These are phyloP conservation scores for Galerucella calmariensis DNA, from an alignment of 2,888 invertebrate species.

Conservation along the genomic window DNA sequence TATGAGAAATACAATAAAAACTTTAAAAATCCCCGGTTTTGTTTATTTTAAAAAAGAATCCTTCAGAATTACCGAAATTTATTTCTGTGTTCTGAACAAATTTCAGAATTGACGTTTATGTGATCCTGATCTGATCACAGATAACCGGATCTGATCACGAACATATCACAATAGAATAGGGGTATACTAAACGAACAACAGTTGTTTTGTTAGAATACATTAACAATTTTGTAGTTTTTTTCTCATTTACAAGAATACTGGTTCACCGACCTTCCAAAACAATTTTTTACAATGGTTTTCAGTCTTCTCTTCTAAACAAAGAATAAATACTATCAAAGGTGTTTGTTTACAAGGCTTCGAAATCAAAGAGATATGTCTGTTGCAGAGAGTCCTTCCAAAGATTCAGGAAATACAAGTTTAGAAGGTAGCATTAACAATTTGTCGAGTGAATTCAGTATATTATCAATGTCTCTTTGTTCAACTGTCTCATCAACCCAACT, in stretches of 20 bases:
- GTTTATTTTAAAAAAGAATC: too few relatives aligned
- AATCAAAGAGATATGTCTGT: constrained; percentile 12
- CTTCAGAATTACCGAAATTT: too few relatives aligned
- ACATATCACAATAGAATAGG: background rate
- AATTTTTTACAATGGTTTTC: constrained; percentile 4
- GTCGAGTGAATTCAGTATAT: constrained; percentile 75
- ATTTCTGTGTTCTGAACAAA: too few relatives aligned
- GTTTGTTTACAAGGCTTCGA: background rate
- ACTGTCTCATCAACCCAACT: constrained; percentile 70
- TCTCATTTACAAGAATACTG: constrained; percentile 1
- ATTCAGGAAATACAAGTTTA: constrained; percentile 55
- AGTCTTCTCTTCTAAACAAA: background rate
- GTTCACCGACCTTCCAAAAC: constrained; percentile 14
- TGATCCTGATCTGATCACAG: too few relatives aligned
- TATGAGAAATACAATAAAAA: too few relatives aligned
- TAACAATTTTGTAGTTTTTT: constrained; percentile 8
- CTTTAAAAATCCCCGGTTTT: too few relatives aligned
- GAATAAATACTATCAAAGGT: background rate
- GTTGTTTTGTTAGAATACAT: background rate
- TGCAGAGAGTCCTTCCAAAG: constrained; percentile 60
- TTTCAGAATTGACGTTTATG: too few relatives aligned
- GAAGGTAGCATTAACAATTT: constrained; percentile 66
- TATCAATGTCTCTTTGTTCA: constrained; percentile 66
- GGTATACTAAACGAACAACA: background rate
- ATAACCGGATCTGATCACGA: background rate